A percentile compares a stretch with the other conserved stretches of the same genome.
Conservation (phyloP, 2,113 vertebrate genomes). For the Gobio gobio region DNA sequence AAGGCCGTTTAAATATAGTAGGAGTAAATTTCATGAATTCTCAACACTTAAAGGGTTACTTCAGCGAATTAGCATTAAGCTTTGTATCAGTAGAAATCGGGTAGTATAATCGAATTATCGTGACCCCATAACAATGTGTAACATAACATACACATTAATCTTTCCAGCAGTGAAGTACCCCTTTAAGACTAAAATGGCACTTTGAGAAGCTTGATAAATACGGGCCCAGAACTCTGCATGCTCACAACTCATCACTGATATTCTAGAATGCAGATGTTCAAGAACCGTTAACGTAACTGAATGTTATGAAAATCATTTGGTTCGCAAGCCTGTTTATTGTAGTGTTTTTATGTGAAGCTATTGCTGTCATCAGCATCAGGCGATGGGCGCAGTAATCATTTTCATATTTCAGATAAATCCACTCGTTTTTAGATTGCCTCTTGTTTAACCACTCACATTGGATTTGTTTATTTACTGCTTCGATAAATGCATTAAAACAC, state of each 20-base stretch:
- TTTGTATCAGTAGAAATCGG: too few species aligned
- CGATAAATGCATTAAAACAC: background rate
- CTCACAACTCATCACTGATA: background rate
- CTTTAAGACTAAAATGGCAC: too few species aligned
- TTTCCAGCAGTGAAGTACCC: too few species aligned
- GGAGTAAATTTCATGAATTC: too few species aligned
- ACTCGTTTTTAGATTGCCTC: conserved; percentile 14
- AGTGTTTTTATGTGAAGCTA: background rate
- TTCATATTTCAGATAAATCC: conserved; percentile 27
- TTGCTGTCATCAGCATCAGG: background rate
- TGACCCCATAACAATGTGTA: too few species aligned
- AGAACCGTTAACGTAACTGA: background rate
- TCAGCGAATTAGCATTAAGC: too few species aligned
- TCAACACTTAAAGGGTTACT: too few species aligned
- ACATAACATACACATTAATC: too few species aligned
- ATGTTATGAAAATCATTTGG: background rate
- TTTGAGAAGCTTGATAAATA: too few species aligned
- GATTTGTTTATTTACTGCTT: conserved; percentile 15
- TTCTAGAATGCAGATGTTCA: background rate
- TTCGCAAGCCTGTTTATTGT: background rate
- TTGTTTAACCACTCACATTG: conserved; percentile 5
- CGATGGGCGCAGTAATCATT: background rate
- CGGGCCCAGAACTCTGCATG: too few species aligned
- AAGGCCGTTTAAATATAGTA: too few species aligned
- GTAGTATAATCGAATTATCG: too few species aligned